Evolutionary conservation across 2,797 vertebrate genomes (phyloP), one percentile per base, ranked within the genome.

Genomic region (Falco concolor): DNA sequence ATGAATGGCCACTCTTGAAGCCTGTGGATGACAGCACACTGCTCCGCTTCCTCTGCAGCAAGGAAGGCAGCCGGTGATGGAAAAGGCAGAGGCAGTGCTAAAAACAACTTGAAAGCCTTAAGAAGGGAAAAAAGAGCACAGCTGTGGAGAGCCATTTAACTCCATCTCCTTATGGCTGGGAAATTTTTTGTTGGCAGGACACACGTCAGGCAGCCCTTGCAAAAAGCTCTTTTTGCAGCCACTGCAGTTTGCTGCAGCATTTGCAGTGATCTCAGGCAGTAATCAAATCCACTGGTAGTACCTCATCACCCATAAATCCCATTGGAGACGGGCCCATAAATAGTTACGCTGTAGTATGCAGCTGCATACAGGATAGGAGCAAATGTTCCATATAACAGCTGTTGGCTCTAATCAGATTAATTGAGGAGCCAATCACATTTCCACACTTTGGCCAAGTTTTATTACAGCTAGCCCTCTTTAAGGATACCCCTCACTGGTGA

Each of bases 281-380:
- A 98, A 98, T 36, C 6, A 5, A 97, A 98, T 91, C 97, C 77
- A 34, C 74, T 6, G 25, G 63, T n/a, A 83, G 92, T 30, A 87
- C 84, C 72, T 94, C 45, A 13, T 68, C 34, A 2, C 53, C 92
- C 87, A 49, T 64, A 85, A 94, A 85, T 95, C 95, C 89, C 68
- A 6, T 12, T 96, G 96, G 97, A 98, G 97, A 91, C 77, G 16
- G 65, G 94, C 97, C 97, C 92, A 79, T 96, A 97, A 98, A 98
- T 97, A 98, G 97, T 84, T 92, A 34, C 74, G 30, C 79, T 74
- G 44, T 69, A 90, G 88, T 84, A 84, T 20, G 75, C 91, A 90
- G 86, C 67, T 95, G 96, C 90, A 89, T 73, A 47, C 44, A 67
- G 81, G 94, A 87, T 65, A 28, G 87, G 87, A 97, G 92, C 97